Base-by-base conservation (phyloP, 2,888 invertebrate genomes). In the Nomada goodeniana region DNA sequence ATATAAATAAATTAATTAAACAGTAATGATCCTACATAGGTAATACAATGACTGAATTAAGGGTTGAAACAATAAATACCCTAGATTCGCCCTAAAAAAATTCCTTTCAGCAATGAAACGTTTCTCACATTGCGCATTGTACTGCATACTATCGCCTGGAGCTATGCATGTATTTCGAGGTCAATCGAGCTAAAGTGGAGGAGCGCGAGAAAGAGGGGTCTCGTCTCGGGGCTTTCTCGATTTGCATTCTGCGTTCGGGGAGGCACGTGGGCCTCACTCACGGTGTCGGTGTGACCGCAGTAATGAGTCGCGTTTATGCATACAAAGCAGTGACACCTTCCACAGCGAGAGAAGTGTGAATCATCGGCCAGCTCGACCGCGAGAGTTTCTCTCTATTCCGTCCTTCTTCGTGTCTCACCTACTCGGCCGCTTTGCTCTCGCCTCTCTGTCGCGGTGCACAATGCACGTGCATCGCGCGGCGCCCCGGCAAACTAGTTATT, bases 281-380 rank as follows among this genome's bases (percentile, higher is more conserved):
- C 36, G 1, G 71, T 83, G 78, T 63, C 75, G 82, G 80, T 59
- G 80, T 80, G 84, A 61, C 65, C 72, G 59, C 77, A 79, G 86
- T 92, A 92, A 92, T 92, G 91, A 91, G 90, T 86, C 87, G 89
- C 89, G 87, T 89, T 91, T 91, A 91, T 92, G 91, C 91, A 91
- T 91, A 91, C 92, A 88, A 88, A 89, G 85, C 87, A 89, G 91
- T 91, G 92, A 92, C 92, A 92, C 92, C 92, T 92, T 92, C 92
- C 86, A 86, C 89, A 81, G 87, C 83, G 73, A 75, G 85, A 71
- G 70, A 71, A 88, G 90, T 81, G 89, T 92, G 92, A 92, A 91
- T 92, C 92, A 92, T 92, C 91, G 88, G 78, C 74, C 76, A 68
- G 78, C 86, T 88, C 60, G 75, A 64, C 90, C 89, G 29, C 20